Conservation (phyloP, 2,113 vertebrate species). For the Tricholaema leucomelas region DNA sequence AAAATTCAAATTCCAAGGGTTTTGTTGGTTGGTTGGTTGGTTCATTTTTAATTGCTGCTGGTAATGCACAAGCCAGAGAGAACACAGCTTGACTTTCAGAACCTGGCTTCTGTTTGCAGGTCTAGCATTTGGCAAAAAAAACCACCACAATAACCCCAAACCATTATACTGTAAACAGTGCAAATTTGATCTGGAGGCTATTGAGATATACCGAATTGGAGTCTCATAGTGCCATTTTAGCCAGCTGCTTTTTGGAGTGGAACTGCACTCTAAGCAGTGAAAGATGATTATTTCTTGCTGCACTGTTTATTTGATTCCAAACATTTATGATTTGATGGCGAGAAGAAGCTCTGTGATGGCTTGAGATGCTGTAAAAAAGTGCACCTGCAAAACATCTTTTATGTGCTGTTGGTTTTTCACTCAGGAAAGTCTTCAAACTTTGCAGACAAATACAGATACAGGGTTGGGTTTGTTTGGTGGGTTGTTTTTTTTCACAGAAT, state of each 20-base stretch:
- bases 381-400: conserved; percentile 64
- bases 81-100: conserved; percentile 62
- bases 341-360: conserved; percentile 25
- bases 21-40: neutral
- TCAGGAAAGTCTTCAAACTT: conserved; percentile 28
- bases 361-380: conserved; percentile 35
- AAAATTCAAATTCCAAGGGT: conserved; percentile 16
- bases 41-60: conserved; percentile 20
- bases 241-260: conserved; percentile 17
- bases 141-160: too few relatives aligned
- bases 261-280: conserved; percentile 15
- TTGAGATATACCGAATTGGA: conserved; percentile 26
- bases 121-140: conserved; percentile 36
- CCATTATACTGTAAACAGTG: conserved; percentile 26
- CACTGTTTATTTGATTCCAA: conserved; percentile 50
- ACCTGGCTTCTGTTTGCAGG: conserved; percentile 52
- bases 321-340: conserved; percentile 24
- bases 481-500: too few relatives aligned
- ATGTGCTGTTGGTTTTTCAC: conserved; percentile 20
- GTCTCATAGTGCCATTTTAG: conserved; percentile 36
- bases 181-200: conserved; percentile 38
- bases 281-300: conserved; percentile 41
- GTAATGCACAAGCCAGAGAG: conserved; percentile 34
- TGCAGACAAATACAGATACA: neutral
- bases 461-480: too few relatives aligned